These are phyloP conservation scores for Peromyscus eremicus DNA, from an alignment of 2,797 vertebrate genomes.

Conservation along the genomic window DNA sequence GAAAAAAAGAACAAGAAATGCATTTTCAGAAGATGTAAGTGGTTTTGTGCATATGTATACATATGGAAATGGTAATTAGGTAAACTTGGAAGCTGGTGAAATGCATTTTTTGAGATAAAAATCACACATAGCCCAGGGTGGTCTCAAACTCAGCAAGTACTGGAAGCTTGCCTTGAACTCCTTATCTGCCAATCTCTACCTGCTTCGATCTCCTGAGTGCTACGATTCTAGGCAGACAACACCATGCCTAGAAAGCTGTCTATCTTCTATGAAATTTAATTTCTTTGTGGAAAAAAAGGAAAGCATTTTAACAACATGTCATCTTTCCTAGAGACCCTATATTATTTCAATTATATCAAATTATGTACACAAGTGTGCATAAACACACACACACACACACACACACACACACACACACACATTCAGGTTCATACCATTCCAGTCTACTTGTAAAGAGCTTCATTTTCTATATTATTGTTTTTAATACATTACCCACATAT, in stretches of 20 bases:
- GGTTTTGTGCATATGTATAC: background rate
- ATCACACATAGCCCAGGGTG: background rate
- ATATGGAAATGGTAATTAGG: conserved; percentile 22
- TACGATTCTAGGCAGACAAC: background rate
- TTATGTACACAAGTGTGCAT: conserved; percentile 34
- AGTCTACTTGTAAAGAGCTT: background rate
- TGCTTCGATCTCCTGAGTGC: no score
- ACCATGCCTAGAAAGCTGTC: no score
- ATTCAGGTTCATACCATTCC: background rate
- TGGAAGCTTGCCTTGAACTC: background rate
- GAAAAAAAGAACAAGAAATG: conserved; percentile 6
- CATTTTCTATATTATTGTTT: conserved; percentile 27
- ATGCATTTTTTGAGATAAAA: background rate
- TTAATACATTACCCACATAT: conserved; percentile 19
- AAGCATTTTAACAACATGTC: conserved; percentile 18
- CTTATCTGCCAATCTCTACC: background rate
- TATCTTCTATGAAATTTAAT: conserved; percentile 36
- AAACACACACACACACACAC: background rate
- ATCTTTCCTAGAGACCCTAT: background rate
- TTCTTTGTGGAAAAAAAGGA: conserved; percentile 5
- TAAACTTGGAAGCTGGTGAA: background rate
- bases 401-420: background rate
- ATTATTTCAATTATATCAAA: conserved; percentile 66
- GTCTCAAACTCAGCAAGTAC: no score
- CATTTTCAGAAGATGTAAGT: background rate